These are phyloP conservation scores for Mionectes macconnelli DNA, from an alignment of 2,113 vertebrate genomes.

Conservation along the genomic window DNA sequence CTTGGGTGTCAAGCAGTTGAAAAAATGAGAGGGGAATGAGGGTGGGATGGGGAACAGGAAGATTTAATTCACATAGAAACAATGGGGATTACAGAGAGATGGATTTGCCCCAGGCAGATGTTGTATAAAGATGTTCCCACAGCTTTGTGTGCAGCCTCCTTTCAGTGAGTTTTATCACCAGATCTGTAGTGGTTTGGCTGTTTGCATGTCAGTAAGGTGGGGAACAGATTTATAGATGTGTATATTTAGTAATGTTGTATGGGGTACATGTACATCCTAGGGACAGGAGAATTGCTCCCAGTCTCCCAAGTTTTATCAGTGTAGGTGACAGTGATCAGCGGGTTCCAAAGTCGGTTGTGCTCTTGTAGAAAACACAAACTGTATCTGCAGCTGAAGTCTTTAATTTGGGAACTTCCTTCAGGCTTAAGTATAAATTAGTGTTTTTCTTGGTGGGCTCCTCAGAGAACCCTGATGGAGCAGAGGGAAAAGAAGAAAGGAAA, in stretches of 20 bases:
- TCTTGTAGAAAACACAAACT: not conserved
- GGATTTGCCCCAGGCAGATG: not conserved
- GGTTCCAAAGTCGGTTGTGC: not conserved
- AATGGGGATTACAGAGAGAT: not conserved
- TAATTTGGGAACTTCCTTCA: not conserved
- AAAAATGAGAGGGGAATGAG: not conserved
- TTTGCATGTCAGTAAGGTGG: not conserved
- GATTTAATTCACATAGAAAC: not conserved
- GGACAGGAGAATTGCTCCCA: not conserved
- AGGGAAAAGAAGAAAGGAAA: not conserved
- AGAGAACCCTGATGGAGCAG: not conserved
- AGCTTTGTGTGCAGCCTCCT: not conserved
- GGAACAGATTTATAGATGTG: not conserved
- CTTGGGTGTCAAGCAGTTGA: not conserved
- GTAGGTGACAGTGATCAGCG: not conserved
- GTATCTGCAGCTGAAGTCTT: not conserved
- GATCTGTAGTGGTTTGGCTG: not conserved
- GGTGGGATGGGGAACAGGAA: not conserved
- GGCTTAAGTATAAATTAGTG: not conserved
- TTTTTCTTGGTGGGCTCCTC: not conserved
- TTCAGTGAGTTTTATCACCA: not conserved
- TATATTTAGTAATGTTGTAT: not conserved
- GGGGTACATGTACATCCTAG: rapidly evolving
- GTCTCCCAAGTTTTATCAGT: not conserved
- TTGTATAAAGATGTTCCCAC: not conserved